Conservation (phyloP, 1,140 invertebrate species). For the Lasaia peninsularis region DNA sequence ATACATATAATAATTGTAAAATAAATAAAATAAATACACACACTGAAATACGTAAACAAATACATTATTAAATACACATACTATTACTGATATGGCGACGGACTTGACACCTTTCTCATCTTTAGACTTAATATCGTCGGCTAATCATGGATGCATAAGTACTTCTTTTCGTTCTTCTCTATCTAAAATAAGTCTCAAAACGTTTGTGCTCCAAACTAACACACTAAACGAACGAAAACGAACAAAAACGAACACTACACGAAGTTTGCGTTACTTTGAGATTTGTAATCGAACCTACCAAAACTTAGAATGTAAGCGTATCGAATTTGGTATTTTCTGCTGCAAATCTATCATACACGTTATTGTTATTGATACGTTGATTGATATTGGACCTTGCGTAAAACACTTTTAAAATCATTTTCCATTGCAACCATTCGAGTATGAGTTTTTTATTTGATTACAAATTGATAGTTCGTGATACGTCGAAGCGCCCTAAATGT, state of each 20-base stretch:
- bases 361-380: neutral
- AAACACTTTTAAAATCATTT: neutral
- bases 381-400: neutral
- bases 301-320: neutral
- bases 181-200: too few species aligned
- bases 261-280: neutral
- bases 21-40: too few species aligned
- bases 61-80: too few species aligned
- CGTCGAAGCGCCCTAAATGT: slow-evolving; percentile 22
- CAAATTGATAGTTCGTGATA: slow-evolving; percentile 34
- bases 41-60: too few species aligned
- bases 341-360: neutral
- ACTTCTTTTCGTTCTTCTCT: too few species aligned
- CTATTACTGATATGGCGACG: too few species aligned
- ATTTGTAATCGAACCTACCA: neutral
- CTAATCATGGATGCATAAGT: too few species aligned
- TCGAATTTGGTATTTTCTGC: neutral
- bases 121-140: too few species aligned
- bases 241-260: neutral
- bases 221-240: too few species aligned
- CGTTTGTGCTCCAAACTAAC: too few species aligned
- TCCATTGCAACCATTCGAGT: neutral
- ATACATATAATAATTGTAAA: too few species aligned
- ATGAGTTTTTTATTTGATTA: slow-evolving; percentile 10
- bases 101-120: too few species aligned